Evolutionary conservation across 1,140 invertebrate genomes (phyloP).

Genomic region (Drosophila orena): DNA sequence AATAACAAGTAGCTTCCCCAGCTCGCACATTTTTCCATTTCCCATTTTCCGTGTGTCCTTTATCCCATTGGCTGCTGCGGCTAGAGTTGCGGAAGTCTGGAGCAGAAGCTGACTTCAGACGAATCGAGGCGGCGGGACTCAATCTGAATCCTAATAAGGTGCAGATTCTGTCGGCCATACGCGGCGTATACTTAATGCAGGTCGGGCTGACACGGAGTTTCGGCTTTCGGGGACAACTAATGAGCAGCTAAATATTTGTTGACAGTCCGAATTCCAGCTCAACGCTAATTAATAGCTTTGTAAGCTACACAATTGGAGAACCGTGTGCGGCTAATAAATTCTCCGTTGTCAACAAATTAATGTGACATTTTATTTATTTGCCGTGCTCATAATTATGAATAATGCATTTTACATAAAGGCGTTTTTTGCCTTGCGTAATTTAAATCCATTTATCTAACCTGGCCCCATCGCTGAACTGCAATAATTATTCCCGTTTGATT

Average conservation of each 20-base stretch:
- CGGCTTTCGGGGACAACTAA: slow-evolving; percentile 30
- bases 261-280: slow-evolving; percentile 54
- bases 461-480: slow-evolving; percentile 19
- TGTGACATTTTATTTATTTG: slow-evolving; percentile 74
- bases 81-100: slow-evolving; percentile 44
- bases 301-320: slow-evolving; percentile 54
- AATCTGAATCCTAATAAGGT: slow-evolving; percentile 70
- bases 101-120: slow-evolving; percentile 53
- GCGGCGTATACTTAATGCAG: slow-evolving; percentile 62
- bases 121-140: slow-evolving; percentile 52
- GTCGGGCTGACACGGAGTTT: background rate
- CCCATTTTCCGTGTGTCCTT: slow-evolving; percentile 44
- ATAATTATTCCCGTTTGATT: slow-evolving; percentile 61
- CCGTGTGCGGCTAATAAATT: slow-evolving; percentile 68
- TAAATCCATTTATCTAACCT: slow-evolving; percentile 77
- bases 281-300: slow-evolving; percentile 75
- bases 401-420: slow-evolving; percentile 50
- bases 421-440: slow-evolving; percentile 54
- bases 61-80: slow-evolving; percentile 18
- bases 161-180: slow-evolving; percentile 53
- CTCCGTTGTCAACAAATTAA: slow-evolving; percentile 81
- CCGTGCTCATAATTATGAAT: slow-evolving; percentile 69
- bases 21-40: slow-evolving; percentile 45
- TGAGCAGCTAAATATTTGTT: slow-evolving; percentile 79
- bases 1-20: slow-evolving; percentile 75